phyloP scores from a whole-genome alignment of 2,888 invertebrate species.

The Gibbula magus region DNA sequence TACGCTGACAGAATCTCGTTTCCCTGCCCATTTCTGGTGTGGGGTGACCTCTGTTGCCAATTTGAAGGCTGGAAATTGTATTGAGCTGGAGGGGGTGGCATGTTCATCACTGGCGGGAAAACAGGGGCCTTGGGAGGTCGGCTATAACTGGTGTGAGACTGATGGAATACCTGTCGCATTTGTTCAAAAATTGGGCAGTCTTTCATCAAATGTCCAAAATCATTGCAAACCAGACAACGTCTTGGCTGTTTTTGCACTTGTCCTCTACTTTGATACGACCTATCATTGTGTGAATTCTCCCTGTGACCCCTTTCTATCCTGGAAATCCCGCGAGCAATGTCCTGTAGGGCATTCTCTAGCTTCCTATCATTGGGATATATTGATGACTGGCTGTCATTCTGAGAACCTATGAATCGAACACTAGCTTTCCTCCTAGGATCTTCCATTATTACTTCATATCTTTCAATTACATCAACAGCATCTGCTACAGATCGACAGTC shows the following conservation, averaged over 20 bases:
- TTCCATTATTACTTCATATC: conserved; percentile 2
- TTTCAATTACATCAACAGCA: neutral
- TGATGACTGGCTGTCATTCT: neutral
- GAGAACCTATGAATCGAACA: neutral
- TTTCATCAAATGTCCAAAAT: neutral
- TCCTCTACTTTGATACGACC: neutral
- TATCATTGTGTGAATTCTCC: neutral
- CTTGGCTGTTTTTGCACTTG: neutral
- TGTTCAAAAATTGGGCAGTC: conserved; percentile 8
- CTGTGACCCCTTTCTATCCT: neutral
- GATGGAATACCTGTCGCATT: neutral
- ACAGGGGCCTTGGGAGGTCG: neutral
- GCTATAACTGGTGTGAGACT: neutral
- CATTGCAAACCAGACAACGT: neutral
- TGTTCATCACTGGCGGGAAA: neutral
- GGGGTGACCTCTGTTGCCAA: neutral
- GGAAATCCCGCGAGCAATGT: neutral
- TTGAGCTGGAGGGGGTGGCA: neutral
- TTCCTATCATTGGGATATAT: neutral
- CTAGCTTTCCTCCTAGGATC: neutral
- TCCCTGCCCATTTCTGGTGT: conserved; percentile 6
- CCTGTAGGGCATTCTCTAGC: neutral
- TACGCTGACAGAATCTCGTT: neutral
- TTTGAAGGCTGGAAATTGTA: neutral
- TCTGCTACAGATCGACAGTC: neutral